Base-by-base conservation (phyloP, 2,888 invertebrate genomes). In the Aelia acuminata region DNA sequence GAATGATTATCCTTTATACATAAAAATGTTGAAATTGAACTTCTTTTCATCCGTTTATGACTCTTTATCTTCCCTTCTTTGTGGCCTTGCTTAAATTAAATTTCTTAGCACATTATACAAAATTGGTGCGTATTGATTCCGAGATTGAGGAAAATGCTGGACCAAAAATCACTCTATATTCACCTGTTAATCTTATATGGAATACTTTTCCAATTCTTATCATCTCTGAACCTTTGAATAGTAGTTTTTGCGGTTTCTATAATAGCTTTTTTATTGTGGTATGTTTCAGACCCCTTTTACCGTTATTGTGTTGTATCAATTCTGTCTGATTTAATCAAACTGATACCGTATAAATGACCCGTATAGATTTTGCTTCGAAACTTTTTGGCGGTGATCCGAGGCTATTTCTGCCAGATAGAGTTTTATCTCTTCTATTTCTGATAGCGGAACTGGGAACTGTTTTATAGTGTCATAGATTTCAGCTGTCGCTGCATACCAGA, bases 401-500 rank as follows among this genome's bases (percentile, higher is more conserved):
- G 57, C 57, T 57, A 57, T 26, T 26, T 57, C 26, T 57, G 26
- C 57, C 57, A 57, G 26, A 57, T 57, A 26, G n/a, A 26, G 53
- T 57, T 57, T 57, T 53, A 53, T 57, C 57, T 57, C 57, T 57
- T 57, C 57, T 57, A 57, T 57, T 57, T 13, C 26, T 57, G 57
- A 57, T 57, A 26, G 26, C 57, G 57, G 57, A 57, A 57, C 57
- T 57, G 57, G 57, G 26, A 57, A 57, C 57, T 26, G 57, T 57
- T 57, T 57, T 57, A 57, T 57, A 26, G 26, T 57, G 57, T 26
- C 57, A 8, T 57, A 57, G 57, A 57, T 57, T 57, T n/a, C 13
- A 57, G 26, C 57, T 57, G 57, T 57, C 57, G 22, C n/a, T 57
- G 26, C 26, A 57, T 57, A 57, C 26, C 22, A 53, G 22, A 53